These are phyloP conservation scores for Stylophora pistillata DNA, from an alignment of 64 coral and sea anemone genomes.

Conservation along the genomic window DNA sequence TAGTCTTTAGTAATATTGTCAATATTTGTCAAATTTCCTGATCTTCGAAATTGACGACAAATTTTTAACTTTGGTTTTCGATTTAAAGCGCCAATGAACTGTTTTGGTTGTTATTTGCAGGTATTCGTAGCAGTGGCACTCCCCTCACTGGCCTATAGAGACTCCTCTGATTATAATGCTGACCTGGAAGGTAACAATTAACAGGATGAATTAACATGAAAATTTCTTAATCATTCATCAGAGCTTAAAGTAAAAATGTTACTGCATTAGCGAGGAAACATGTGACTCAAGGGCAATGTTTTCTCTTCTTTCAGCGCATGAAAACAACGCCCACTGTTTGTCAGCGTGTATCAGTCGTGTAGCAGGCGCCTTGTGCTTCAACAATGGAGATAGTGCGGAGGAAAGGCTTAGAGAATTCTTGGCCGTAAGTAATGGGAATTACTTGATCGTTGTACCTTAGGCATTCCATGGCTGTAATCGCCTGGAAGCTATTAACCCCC, in stretches of 20 bases:
- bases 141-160: constrained; percentile 81
- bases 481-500: too few species aligned
- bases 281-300: not conserved
- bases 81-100: too few species aligned
- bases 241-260: too few species aligned
- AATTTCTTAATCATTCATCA: too few species aligned
- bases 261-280: not conserved
- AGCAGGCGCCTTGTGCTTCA: constrained; percentile 78
- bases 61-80: too few species aligned
- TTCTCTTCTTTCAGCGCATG: constrained; percentile 48
- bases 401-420: constrained; percentile 91
- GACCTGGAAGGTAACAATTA: constrained; percentile 80
- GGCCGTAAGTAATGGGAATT: constrained; percentile 56
- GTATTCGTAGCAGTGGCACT: constrained; percentile 87
- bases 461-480: too few species aligned
- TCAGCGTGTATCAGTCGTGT: constrained; percentile 67
- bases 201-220: not conserved
- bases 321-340: constrained; percentile 95
- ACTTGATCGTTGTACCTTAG: too few species aligned
- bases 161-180: constrained; percentile 72
- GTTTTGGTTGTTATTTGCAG: constrained; percentile 12
- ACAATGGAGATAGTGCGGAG: constrained; percentile 92
- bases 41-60: too few species aligned
- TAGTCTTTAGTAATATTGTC: too few species aligned
- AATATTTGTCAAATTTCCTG: too few species aligned